Evolutionary conservation across 2,113 vertebrate species (phyloP).

Genomic region (Vanacampus margaritifer): DNA sequence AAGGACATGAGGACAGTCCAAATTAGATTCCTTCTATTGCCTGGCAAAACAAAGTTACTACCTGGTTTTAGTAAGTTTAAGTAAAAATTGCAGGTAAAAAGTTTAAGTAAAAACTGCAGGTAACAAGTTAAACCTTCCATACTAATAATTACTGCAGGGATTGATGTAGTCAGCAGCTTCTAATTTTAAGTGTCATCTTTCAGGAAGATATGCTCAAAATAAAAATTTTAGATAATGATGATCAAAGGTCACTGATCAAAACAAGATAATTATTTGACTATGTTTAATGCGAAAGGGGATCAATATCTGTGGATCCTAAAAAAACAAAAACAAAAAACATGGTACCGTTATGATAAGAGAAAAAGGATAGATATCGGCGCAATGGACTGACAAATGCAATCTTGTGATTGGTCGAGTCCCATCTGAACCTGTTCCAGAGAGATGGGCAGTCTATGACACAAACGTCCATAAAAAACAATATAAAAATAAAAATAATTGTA

Average conservation of each 20-base stretch:
- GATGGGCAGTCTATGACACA: too few relatives aligned
- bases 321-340: too few relatives aligned
- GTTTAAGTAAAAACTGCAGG: neutral
- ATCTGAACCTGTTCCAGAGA: too few relatives aligned
- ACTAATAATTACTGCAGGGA: neutral
- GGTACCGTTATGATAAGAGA: too few relatives aligned
- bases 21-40: constrained; percentile 4
- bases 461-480: too few relatives aligned
- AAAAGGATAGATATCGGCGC: too few relatives aligned
- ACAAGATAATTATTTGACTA: neutral
- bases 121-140: neutral
- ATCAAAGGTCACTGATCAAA: too few relatives aligned
- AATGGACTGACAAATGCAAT: too few relatives aligned
- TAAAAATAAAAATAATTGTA: too few relatives aligned
- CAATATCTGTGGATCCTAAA: too few relatives aligned
- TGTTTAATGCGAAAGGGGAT: neutral
- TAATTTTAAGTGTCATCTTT: neutral
- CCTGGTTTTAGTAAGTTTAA: neutral
- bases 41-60: neutral
- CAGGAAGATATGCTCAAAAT: neutral
- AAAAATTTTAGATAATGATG: neutral
- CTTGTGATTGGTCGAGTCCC: too few relatives aligned
- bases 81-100: too few relatives aligned
- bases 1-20: constrained; percentile 14
- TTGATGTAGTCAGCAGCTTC: neutral